Base-by-base conservation (phyloP, 2,113 vertebrate genomes). In the Choloepus hoffmanni region DNA sequence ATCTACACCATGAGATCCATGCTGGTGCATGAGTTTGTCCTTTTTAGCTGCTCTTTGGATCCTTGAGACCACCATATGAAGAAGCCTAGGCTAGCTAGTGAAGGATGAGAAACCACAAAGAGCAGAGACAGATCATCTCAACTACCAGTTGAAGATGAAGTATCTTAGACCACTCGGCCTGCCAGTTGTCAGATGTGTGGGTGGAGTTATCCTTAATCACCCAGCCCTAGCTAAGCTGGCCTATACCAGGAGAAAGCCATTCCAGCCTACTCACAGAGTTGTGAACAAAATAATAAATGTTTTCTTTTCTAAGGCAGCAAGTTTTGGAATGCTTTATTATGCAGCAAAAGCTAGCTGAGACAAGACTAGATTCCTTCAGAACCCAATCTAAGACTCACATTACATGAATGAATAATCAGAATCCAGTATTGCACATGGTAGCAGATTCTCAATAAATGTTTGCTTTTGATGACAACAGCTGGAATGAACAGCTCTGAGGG, bases 241-340 rank as follows among this genome's bases (percentile, higher is more conserved):
- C 15, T 43, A 62, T 13, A 63, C 8, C 45, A 50, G 23, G 82
- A 45, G 10, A 77, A 72, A 78, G n/a, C 13, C 43, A 63, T 43
- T 33, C 26, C 30, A 85, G 60, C 15, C 23, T 85, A 63, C 23
- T 21, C 65, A 91, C 1, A 23, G 26, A 84, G 62, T 21, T 85
- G 18, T 85, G 45, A 79, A 65, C 10, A 74, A 72, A 95, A 83
- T 43, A 95, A 45, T n/a, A 86, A 78, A 55, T 58, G 48, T 40
- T 83, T 43, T 5, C 26, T 93, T 96, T 73, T 68, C 55, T 43
- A 72, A 58, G 74, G 36, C n/a, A 65, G 2, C n/a, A 45, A 18
- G 40, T 74, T 68, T 60, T 5, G 43, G 67, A 14, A 86, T 60
- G 30, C 45, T n/a, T 86, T 82, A 13, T 87, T 90, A 78, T 2